A percentile compares a stretch with the other conserved stretches of the same genome.
Evolutionary conservation across 2,888 invertebrate species (phyloP).

Genomic region (Tipula helvola): DNA sequence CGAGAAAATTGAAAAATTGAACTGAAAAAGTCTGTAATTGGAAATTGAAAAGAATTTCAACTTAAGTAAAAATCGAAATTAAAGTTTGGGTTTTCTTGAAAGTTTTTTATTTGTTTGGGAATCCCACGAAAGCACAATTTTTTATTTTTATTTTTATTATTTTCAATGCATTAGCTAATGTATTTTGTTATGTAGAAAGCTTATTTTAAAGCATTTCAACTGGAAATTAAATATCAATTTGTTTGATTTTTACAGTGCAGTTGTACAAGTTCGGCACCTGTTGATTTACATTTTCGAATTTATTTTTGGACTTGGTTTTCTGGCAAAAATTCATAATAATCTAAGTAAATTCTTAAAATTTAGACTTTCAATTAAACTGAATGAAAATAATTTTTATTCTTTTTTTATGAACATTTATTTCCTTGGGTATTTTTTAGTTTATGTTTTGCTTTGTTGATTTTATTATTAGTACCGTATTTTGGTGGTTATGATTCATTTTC

Average conservation of each 20-base stretch:
- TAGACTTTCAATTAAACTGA: no score
- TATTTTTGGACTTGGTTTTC: no score
- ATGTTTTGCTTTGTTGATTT: no score
- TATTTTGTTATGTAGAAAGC: neutral
- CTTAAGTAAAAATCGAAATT: neutral
- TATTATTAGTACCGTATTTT: no score
- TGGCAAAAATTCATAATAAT: no score
- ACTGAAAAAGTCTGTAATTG: neutral
- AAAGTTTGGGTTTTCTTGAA: neutral
- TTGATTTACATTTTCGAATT: no score
- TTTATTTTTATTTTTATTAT: neutral
- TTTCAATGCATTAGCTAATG: neutral
- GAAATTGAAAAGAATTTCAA: neutral
- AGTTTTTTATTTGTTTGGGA: neutral
- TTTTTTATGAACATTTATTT: no score
- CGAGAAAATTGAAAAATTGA: neutral
- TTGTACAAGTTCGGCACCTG: no score
- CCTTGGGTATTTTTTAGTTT: no score
- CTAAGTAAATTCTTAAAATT: no score
- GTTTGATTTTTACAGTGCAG: neutral
- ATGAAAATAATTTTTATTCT: no score
- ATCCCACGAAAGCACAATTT: neutral
- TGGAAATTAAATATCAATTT: neutral
- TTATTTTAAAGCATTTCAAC: neutral
- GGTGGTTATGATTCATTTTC: no score